Base-by-base conservation (phyloP, 2,888 invertebrate species). In the Leuctra nigra region DNA sequence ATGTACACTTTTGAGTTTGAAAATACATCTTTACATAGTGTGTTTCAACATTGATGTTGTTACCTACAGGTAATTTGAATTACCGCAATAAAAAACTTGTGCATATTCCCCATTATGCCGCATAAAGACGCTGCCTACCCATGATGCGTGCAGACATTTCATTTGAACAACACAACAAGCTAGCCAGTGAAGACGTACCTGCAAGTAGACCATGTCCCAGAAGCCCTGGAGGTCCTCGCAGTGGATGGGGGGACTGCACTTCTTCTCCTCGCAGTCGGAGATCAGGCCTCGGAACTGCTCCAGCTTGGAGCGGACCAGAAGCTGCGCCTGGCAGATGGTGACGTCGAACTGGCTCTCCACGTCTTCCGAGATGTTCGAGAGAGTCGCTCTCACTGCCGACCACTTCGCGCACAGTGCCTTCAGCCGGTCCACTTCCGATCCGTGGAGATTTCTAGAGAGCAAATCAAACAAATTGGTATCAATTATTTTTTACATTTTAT, bases 221-320 rank as follows among this genome's bases (percentile, higher is more conserved):
- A 91, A 92, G 23, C 91, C 91, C 64, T 84, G 86, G 55, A 92
- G 75, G 73, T 92, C 92, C 4, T 80, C 78, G 58, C 79, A 77
- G 0, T 79, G 81, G 39, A 86, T 77, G 9, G 77, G 71, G 61
- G 77, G 75, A 24, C 72, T 68, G n/a, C 75, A 75, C 24, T 73
- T 68, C 58, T 68, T 72, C 65, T 57, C 69, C 64, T 68, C 75
- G 68, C 73, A 74, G 39, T 74, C 70, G 55, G 72, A 70, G 62
- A 80, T 81, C 44, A 87, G 73, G 38, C 75, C 72, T 48, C 77
- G 75, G 69, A 91, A 91, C 73, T 91, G 87, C 67, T 81, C 75
- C 68, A 91, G 81, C 70, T 91, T 91, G 70, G 89, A 83, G 4
- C 77, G 76, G 62, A 89, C 77, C 57, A 93, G 74, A 60, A 92